Base-by-base conservation (phyloP, 2,888 invertebrate species). In the Meta bourneti region DNA sequence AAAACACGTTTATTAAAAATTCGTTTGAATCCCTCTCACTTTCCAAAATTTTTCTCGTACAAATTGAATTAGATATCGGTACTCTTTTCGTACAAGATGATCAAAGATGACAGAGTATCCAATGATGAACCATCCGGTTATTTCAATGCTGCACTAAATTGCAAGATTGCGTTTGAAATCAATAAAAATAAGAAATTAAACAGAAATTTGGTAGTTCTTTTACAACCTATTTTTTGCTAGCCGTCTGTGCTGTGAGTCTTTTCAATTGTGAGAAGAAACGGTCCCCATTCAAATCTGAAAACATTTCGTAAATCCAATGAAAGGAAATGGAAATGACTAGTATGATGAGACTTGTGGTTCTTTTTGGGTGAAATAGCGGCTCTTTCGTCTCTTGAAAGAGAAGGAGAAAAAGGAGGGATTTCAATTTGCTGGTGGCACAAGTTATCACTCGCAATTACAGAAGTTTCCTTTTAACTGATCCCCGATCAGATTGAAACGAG, bases 271-370 rank as follows among this genome's bases (percentile, higher is more conserved):
- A 84, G 75, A 54, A 75, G 84, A 83, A 51, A 83, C 51, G 61
- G 70, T 9, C 19, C 51, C 48, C 51, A 85, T 85, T 85, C 77
- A 85, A 72, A 54, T 19, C 48, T 61, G 77, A 85, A 85, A 85
- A 85, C 49, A 48, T 16, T 77, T 70, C 77, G 69, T 69, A 86
- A 86, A 86, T 78, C 69, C 78, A 78, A 78, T 86, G 85, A 86
- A 86, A 78, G 51, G 85, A 70, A 70, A 86, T 86, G 85, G 85
- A 78, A 78, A 86, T 86, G 77, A 51, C n/a, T 78, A 48, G n/a
- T 48, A 51, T 78, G 77, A 86, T 86, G 85, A 86, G 19, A 49
- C n/a, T 69, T 78, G 52, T 78, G 69, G 85, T 82, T 84, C 85
- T 86, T 86, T 86, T 78, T 19, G 77, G 48, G 16, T 7, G 6